Base-by-base conservation (phyloP, 2,797 vertebrate species). In the Melanogrammus aeglefinus region DNA sequence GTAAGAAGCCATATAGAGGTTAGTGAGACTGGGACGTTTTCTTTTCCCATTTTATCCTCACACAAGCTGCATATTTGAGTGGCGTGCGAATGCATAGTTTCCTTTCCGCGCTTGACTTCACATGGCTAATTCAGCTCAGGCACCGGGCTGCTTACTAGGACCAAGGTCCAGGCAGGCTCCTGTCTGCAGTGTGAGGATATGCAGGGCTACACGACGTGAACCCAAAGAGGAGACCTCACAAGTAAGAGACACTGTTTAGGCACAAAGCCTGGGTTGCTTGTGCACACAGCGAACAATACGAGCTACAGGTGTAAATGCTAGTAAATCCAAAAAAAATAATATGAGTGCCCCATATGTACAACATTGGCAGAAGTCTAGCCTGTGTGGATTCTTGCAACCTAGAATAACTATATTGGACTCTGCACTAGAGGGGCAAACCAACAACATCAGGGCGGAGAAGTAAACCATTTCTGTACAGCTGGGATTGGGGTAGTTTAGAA, bases 61-160 rank as follows among this genome's bases (percentile, higher is more conserved):
- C 35, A 36, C 35, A 24, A 27, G 63, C 24, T 69, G 63, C 63
- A 27, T 69, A 69, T 24, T 27, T 69, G 63, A 69, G 24, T 0
- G 66, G 72, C 77, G 79, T 41, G 38, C 73, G 38, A 74, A 79
- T 76, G 83, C 87, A 63, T 87, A 77, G 80, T 87, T 83, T 81
- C 78, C 47, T 87, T 83, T 81, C 78, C 47, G 84, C 38, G 80
- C 76, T 86, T 83, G 86, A 86, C 80, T 87, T 91, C 85, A 85
- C 88, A 77, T 77, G 79, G 83, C 72, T 81, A 80, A 90, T 90
- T 90, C 86, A 83, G 89, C 84, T 89, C 87, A 87, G 82, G 84
- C 83, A 77, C 75, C 75, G 39, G 39, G 74, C 73, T 33, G 39
- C 73, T 1, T 12, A 72, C 82, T 85, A 83, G 84, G 83, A 81